Conservation (phyloP, 2,888 invertebrate genomes). For the Hemaris fuciformis region DNA sequence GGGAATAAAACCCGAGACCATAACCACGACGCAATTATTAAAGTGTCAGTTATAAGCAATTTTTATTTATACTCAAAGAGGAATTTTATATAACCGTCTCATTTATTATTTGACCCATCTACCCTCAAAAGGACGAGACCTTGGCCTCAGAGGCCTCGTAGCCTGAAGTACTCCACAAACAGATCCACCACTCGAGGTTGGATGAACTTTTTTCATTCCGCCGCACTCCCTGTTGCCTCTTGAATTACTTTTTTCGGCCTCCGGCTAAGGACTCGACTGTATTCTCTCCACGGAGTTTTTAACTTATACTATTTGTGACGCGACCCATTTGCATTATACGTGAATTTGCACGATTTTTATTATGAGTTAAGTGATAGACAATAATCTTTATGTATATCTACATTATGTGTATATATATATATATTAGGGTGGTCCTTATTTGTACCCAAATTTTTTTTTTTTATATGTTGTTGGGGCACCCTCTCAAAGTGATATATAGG, state of each 20-base stretch:
- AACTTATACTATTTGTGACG: conserved; percentile 27
- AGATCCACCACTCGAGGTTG: conserved; percentile 26
- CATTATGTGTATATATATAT: too few species aligned
- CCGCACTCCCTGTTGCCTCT: conserved; percentile 37
- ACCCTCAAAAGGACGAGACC: not conserved
- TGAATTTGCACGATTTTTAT: not conserved
- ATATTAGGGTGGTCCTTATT: too few species aligned
- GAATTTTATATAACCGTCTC: too few species aligned
- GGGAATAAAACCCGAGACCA: too few species aligned
- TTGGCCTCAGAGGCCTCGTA: not conserved
- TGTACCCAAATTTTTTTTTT: too few species aligned
- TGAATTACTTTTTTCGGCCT: conserved; percentile 37
- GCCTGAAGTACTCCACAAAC: conserved; percentile 25
- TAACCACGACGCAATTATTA: too few species aligned
- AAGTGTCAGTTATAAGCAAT: too few species aligned
- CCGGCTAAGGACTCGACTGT: conserved; percentile 7
- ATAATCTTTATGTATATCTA: too few species aligned
- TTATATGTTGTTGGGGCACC: too few species aligned
- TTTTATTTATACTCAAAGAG: too few species aligned
- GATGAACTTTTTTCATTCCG: conserved; percentile 53
- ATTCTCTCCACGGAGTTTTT: conserved; percentile 17
- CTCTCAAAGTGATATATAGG: too few species aligned
- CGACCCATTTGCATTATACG: not conserved
- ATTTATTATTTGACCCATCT: too few species aligned
- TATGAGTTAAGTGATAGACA: not conserved